Conservation (phyloP, 2,888 invertebrate genomes). For the Tiphia femorata region DNA sequence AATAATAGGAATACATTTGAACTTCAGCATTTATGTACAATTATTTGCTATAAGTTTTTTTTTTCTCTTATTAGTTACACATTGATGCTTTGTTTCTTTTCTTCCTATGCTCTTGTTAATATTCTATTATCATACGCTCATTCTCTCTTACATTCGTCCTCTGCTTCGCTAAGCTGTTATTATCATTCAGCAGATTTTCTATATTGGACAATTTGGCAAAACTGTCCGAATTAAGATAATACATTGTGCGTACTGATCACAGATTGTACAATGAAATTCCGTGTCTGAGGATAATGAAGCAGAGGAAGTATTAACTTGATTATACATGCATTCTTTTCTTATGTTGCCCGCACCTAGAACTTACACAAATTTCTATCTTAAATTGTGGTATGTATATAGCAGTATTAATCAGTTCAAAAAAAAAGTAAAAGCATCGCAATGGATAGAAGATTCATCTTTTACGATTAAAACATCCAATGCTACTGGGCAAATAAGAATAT, state of each 20-base stretch:
- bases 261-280: constrained; percentile 21
- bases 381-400: constrained; percentile 55
- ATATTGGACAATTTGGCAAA: neutral
- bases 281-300: constrained; percentile 6
- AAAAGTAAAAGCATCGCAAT: constrained; percentile 38
- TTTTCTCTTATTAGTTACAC: constrained; percentile 34
- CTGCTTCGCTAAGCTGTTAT: neutral
- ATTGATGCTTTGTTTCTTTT: constrained; percentile 14
- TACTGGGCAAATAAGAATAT: neutral
- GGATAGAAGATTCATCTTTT: constrained; percentile 28
- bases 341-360: constrained; percentile 51
- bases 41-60: constrained; percentile 48
- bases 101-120: neutral
- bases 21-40: constrained; percentile 67
- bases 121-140: constrained; percentile 17
- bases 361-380: constrained; percentile 55
- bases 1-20: constrained; percentile 66
- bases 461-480: neutral
- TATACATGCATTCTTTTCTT: constrained; percentile 29
- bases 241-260: constrained; percentile 50
- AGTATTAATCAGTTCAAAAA: constrained; percentile 43
- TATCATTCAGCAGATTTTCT: neutral
- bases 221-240: neutral
- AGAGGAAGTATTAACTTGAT: constrained; percentile 20
- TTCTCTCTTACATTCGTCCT: constrained; percentile 35